Evolutionary conservation across 2,113 vertebrate species (phyloP), one percentile per base, ranked within the genome.

Genomic region (Ictalurus furcatus): DNA sequence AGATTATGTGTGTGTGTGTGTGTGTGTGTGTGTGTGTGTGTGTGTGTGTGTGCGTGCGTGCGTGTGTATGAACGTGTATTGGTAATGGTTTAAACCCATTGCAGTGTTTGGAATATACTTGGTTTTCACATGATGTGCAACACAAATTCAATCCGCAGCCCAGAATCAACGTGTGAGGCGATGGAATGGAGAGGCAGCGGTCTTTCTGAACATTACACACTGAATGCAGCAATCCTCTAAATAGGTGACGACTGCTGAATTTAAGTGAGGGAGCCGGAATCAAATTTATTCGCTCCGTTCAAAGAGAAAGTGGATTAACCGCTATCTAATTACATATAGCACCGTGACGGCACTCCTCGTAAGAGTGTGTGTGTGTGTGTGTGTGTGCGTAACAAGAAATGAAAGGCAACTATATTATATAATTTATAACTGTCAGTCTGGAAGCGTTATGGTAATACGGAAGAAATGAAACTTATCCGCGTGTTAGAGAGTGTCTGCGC

Each of bases 281-380:
- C 93, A 94, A 95, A 95, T 95, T 94, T 92, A 95, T 93, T 93
- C 87, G 90, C 93, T 90, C 88, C 86, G 91, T 94, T 95, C 93
- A 92, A 91, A 91, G 87, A 92, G 92, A 91, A 91, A 88, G 87
- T 84, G 93, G 95, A 95, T 95, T 95, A 95, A 94, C 89, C 86
- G 44, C 91, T 93, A 95, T 96, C 93, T 94, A 95, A 95, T 96
- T 95, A 94, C 90, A 92, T 34, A 86, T 87, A 93, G 93, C 93
- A 93, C 92, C 92, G 91, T 93, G 92, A 94, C 94, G 94, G 91
- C 92, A 90, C 92, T 92, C 92, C 90, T 92, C 92, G 90, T 61
- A 92, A 93, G 92, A 92, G 93, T 91, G 92, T 86, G 90, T 25
- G 73, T 91, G 92, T 59, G 37, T 23, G 73, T 91, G 92, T 59